Evolutionary conservation across 2,113 vertebrate species (phyloP), one percentile per base, ranked within the genome.

Genomic region (Triplophysa tibetana): DNA sequence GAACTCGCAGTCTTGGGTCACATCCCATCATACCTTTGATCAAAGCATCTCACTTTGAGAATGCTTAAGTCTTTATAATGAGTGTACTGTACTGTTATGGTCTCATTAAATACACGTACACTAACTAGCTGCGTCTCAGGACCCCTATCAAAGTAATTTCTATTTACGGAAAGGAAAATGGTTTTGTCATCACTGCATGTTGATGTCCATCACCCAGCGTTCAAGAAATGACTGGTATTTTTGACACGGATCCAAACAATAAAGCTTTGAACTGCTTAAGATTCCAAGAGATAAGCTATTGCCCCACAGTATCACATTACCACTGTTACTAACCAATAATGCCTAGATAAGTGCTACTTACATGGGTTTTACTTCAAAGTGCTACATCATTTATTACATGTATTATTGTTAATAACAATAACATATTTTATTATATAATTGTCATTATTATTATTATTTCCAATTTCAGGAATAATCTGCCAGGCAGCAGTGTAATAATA

Each of bases 21-120:
- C 62, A 48, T 17, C 7, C 17, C 24, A 48, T 63, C 16, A 24
- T n/a, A 56, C 10, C 2, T 17, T 61, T 45, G 33, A 74, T 74
- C 38, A 61, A 74, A 45, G 56, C 33, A 14, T 45, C n/a, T 24
- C 33, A 45, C n/a, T 61, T 43, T 43, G 23, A 74, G 38, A 61
- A 43, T 21, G 21, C 72, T 19, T 38, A 21, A 48, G 38, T 62
- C 58, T 62, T 4, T 75, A n/a, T 48, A 48, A 62, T 75, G 62
- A 63, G 21, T 26, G 21, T 26, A 10, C 56, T 41, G 14, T 17
- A 26, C 26, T 75, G 17, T 75, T 75, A 26, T 14, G 5, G 21
- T 29, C 21, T 63, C 14, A 8, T 63, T 48, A 73, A 75, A 50
- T 16, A 48, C 41, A 62, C n/a, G n/a, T 21, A 58, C 19, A 10